A percentile compares a stretch with the other conserved stretches of the same genome.
phyloP scores from a whole-genome alignment of 2,113 vertebrate genomes.

The Cairina moschata region DNA sequence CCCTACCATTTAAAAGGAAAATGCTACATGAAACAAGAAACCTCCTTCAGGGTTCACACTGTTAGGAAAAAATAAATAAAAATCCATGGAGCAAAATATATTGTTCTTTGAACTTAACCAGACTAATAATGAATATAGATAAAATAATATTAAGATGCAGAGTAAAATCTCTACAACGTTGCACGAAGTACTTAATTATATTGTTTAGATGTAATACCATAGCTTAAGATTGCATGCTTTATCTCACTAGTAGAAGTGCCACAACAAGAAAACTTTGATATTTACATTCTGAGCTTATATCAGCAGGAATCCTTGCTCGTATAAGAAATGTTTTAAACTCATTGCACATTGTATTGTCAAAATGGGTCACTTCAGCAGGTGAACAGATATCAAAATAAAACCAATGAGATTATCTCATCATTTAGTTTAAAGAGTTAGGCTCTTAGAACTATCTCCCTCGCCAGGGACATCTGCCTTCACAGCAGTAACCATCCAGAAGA shows the following conservation, averaged over 20 bases:
- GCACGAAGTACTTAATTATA: neutral
- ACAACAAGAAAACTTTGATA: neutral
- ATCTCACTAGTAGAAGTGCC: neutral
- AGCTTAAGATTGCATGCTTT: neutral
- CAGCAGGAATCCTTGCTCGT: neutral
- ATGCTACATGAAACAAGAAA: neutral
- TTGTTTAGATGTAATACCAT: neutral
- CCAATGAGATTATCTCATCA: neutral
- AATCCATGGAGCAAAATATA: neutral
- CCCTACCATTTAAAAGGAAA: neutral
- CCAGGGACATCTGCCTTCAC: neutral
- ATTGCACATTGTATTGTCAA: neutral
- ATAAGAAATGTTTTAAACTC: neutral
- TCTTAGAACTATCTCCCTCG: neutral
- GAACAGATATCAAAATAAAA: neutral
- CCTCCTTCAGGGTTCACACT: neutral
- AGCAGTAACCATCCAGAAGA: too few species aligned
- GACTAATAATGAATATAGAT: neutral
- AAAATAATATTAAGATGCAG: neutral
- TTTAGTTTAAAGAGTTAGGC: neutral
- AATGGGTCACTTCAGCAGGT: neutral
- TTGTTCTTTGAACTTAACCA: neutral
- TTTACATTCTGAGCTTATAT: neutral
- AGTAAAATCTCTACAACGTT: neutral
- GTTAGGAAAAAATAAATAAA: neutral